These are phyloP conservation scores for Engraulis encrasicolus DNA, from an alignment of 2,113 vertebrate genomes.

Conservation along the genomic window DNA sequence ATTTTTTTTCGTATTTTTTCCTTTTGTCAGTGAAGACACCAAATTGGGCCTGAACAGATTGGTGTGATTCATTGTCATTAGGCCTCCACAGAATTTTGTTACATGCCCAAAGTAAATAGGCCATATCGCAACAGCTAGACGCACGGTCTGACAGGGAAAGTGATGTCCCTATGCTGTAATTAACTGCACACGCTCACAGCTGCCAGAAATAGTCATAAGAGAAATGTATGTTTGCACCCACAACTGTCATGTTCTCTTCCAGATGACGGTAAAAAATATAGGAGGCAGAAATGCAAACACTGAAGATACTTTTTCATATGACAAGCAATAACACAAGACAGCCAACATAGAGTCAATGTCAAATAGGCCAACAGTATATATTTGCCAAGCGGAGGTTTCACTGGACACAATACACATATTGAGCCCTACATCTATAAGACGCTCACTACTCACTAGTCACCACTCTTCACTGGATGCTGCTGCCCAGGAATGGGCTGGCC, in stretches of 20 bases:
- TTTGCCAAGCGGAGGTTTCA: too few relatives aligned
- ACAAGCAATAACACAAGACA: background rate
- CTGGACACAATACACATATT: too few relatives aligned
- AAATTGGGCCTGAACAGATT: background rate
- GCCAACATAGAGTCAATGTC: too few relatives aligned
- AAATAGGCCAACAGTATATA: too few relatives aligned
- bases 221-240: background rate
- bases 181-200: background rate
- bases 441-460: too few relatives aligned
- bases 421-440: too few relatives aligned
- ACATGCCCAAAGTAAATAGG: background rate
- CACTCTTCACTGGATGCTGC: too few relatives aligned
- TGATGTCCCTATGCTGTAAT: background rate
- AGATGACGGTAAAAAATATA: background rate
- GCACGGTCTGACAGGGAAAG: conserved; percentile 5
- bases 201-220: background rate
- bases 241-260: background rate
- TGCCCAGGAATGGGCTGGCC: too few relatives aligned
- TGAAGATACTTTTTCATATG: background rate
- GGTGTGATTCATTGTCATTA: background rate
- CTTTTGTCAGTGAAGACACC: too few relatives aligned
- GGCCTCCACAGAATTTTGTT: background rate
- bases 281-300: background rate
- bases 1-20: too few relatives aligned
- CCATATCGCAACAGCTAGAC: background rate